Conservation (phyloP, 2,888 invertebrate genomes). For the Oeneis ivallda region DNA sequence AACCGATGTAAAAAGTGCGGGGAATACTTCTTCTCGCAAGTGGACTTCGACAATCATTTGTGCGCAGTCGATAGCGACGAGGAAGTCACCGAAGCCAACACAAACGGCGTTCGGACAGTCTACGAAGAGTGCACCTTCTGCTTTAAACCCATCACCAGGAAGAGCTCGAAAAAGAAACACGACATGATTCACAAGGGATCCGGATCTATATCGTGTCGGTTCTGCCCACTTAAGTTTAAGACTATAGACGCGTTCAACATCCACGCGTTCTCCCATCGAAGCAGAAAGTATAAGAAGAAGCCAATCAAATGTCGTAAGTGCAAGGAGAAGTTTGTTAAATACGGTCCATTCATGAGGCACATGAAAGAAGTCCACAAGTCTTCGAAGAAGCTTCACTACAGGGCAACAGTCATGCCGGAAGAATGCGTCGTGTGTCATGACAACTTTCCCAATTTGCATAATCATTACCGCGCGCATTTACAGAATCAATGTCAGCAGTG, state of each 20-base stretch:
- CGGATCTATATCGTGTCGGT: conserved; percentile 74
- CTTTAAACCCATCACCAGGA: conserved; percentile 71
- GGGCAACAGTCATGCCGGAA: conserved; percentile 72
- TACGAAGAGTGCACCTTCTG: conserved; percentile 76
- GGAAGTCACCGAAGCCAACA: conserved; percentile 49
- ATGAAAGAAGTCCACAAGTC: conserved; percentile 68
- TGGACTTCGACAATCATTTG: conserved; percentile 69
- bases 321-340: conserved; percentile 69
- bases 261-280: conserved; percentile 75
- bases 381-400: conserved; percentile 68
- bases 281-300: conserved; percentile 70
- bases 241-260: conserved; percentile 76
- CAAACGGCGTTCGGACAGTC: conserved; percentile 45
- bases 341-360: conserved; percentile 73
- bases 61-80: conserved; percentile 74
- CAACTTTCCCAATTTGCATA: conserved; percentile 82
- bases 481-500: conserved; percentile 79
- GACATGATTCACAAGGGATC: conserved; percentile 67
- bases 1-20: conserved; percentile 75
- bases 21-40: conserved; percentile 71
- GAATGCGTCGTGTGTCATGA: conserved; percentile 83
- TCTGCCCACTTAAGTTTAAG: conserved; percentile 74
- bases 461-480: conserved; percentile 83
- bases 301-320: conserved; percentile 73
- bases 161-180: conserved; percentile 62